Base-by-base conservation (phyloP, 2,113 vertebrate species). In the Chlamydotis undulata region DNA sequence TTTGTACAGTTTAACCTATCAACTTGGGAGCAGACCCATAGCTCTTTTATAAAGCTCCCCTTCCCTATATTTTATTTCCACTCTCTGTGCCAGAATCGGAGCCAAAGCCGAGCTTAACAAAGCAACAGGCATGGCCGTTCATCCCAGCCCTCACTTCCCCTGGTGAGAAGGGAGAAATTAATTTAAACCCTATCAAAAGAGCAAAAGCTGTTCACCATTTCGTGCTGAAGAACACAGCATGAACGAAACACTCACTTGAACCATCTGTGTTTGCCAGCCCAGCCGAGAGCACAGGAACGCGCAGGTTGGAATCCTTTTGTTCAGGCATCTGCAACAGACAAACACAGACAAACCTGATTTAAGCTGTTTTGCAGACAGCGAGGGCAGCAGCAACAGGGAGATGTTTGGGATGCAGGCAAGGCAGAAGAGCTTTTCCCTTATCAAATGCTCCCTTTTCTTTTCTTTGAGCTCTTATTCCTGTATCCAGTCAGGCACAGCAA, bases 11-110 rank as follows among this genome's bases (percentile, higher is more conserved):
- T 76, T 71, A 96, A 92, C 89, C 83, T 89, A 89, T 93, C 94
- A 41, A 81, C 88, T 82, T 39, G 41, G 85, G 85, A 88, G 88
- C 82, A 92, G 89, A 79, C 87, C 80, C 80, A 76, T 26, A 67
- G 89, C 89, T 85, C 74, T 94, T 94, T 91, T 5, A 81, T 35
- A 81, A 71, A 93, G 80, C 86, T 87, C 69, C 79, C 88, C 50
- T 93, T 93, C 92, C 91, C 96, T 92, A 53, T 78, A 94, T 96
- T 96, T 94, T 96, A 86, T 93, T 94, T 93, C 64, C 65, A 67
- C 83, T 92, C 90, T 75, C 16, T 61, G 37, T 93, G 69, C 89
- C 80, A 94, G 73, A 92, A 93, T 35, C 4, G 0, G 75, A 96
- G 86, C 92, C 95, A 94, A 93, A 94, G 92, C 65, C 0, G 0